Evolutionary conservation across 37 sponge, comb jelly and placozoan species (phyloP), one percentile per base, ranked within the genome.

Genomic region (Halisarca cf. caerulea): DNA sequence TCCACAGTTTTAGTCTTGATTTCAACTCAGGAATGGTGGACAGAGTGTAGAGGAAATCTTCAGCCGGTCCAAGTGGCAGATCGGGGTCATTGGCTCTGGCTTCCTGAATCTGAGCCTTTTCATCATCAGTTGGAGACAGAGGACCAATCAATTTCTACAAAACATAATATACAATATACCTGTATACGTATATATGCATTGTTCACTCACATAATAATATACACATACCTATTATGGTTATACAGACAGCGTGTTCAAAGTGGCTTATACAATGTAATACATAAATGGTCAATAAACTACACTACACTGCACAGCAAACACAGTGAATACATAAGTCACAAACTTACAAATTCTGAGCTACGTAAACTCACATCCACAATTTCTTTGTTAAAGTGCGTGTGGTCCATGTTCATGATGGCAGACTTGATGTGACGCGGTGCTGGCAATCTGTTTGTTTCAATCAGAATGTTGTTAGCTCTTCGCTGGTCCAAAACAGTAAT

Each of bases 331-430:
- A 0, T 8, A 33, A 43, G n/a, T 36, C 6, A 38, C 38, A 27
- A 33, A 2, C 36, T 17, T 33, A 58, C 24, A 80, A 23, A 25
- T 27, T 6, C 38, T 6, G 7, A 25, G 9, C 9, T 27, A 25
- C 58, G 32, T 33, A 54, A 45, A 66, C 53, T 33, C 54, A 42
- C 94, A 53, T 90, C 91, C 2, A 97, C 88, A 28, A 92, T 88
- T 79, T 97, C 97, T 55, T 84, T 87, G 79, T 68, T 91, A 84
- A 97, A 91, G 86, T 86, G 87, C 24, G 91, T 78, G 78, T 87
- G 38, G 91, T 97, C 94, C 97, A 97, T 97, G 89, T 77, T 90
- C 25, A 97, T 68, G 3, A 97, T 92, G 60, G 95, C 95, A 44
- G 92, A 30, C 89, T 94, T 94, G 85, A 97, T 92, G 79, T 94